Conservation (phyloP, 2,797 vertebrate species). For the Galaxias olidus region DNA sequence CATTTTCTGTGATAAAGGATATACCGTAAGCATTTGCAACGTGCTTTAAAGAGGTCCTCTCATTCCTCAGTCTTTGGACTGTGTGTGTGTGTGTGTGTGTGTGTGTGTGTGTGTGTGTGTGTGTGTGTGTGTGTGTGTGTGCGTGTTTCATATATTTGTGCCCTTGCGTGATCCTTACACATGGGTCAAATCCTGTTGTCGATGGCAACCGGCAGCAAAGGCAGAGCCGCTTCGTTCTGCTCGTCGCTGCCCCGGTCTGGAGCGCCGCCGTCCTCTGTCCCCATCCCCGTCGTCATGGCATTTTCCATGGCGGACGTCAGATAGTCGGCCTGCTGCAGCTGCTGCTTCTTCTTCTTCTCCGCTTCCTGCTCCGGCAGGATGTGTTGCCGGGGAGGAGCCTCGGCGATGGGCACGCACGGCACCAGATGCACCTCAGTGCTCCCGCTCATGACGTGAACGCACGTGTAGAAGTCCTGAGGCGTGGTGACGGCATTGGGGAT, state of each 20-base stretch:
- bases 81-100: constrained; percentile 12
- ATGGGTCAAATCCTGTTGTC: constrained; percentile 37
- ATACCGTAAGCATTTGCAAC: neutral
- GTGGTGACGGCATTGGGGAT: neutral
- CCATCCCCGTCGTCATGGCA: neutral
- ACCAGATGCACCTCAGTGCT: constrained; percentile 71
- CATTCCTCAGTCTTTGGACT: neutral
- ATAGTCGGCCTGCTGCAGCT: constrained; percentile 32
- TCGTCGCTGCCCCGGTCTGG: neutral
- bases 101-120: neutral
- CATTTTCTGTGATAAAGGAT: no score
- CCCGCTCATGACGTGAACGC: constrained; percentile 67
- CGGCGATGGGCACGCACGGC: constrained; percentile 49
- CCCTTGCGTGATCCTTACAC: neutral
- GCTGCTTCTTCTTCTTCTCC: constrained; percentile 27
- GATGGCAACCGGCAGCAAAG: constrained; percentile 46
- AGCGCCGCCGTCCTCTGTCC: neutral
- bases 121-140: constrained; percentile 10
- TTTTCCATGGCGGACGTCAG: constrained; percentile 2
- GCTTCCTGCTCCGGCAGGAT: neutral
- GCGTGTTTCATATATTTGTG: neutral
- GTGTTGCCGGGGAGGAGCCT: constrained; percentile 12
- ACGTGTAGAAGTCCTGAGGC: constrained; percentile 74
- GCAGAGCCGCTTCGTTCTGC: constrained; percentile 38
- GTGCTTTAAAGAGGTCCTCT: neutral